Percentiles rank a stretch among this genome's conserved stretches.
Conservation (phyloP, 2,888 invertebrate genomes). For the Acronicta aceris region DNA sequence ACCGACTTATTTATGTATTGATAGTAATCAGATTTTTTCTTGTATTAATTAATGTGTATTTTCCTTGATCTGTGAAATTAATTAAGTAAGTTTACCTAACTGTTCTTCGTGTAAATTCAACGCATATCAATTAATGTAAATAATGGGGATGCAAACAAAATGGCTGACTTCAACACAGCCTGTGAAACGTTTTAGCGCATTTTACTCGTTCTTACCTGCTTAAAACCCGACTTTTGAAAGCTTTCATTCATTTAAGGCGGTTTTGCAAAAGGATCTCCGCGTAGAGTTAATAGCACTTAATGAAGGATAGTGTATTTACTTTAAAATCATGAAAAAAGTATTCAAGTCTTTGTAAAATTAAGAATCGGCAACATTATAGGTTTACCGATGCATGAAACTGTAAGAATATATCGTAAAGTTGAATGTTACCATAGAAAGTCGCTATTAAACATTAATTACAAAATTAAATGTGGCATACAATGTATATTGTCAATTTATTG, state of each 20-base stretch:
- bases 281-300: conserved; percentile 15
- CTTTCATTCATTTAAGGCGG: conserved; percentile 47
- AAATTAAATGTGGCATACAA: conserved; percentile 44
- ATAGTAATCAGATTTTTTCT: neutral
- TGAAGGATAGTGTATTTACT: conserved; percentile 12
- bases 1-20: too few species aligned
- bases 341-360: conserved; percentile 11
- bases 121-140: conserved; percentile 40
- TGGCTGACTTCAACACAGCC: conserved; percentile 20
- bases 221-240: conserved; percentile 41
- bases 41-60: neutral
- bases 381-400: conserved; percentile 23
- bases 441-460: conserved; percentile 29
- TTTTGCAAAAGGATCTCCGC: conserved; percentile 31
- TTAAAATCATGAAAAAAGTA: conserved; percentile 2
- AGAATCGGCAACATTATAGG: conserved; percentile 1
- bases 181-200: conserved; percentile 31
- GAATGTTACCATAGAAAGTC: conserved; percentile 23
- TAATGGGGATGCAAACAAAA: conserved; percentile 27
- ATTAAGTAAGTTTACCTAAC: neutral
- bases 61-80: neutral
- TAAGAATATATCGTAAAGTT: conserved; percentile 26
- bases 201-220: conserved; percentile 35
- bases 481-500: conserved; percentile 48
- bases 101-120: conserved; percentile 15